phyloP scores from a whole-genome alignment of 1,140 invertebrate genomes.

The Drosophila ercepeae region DNA sequence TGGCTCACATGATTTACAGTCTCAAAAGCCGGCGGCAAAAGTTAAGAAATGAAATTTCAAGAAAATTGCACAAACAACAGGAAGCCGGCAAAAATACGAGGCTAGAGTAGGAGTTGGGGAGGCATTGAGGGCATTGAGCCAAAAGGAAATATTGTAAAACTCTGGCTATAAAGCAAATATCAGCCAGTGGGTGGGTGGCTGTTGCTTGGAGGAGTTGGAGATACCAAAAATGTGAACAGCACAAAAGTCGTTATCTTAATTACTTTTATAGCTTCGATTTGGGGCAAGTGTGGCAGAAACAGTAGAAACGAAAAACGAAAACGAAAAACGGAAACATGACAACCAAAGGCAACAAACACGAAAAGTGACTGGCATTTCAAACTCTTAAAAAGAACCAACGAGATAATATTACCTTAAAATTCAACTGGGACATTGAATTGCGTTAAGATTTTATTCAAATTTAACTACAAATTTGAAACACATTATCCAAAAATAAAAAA shows the following conservation, averaged over 20 bases:
- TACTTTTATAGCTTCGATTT: slow-evolving; percentile 81
- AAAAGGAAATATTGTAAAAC: slow-evolving; percentile 76
- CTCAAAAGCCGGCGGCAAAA: slow-evolving; percentile 69
- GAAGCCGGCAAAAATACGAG: slow-evolving; percentile 43
- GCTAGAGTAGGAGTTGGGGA: background rate
- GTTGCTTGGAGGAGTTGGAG: background rate
- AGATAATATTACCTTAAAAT: background rate
- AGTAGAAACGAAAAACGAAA: slow-evolving; percentile 3
- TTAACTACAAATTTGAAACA: no score
- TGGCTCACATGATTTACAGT: slow-evolving; percentile 71
- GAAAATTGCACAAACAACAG: slow-evolving; percentile 78
- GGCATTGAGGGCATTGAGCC: slow-evolving; percentile 39
- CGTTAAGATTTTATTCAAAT: no score
- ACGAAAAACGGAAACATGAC: slow-evolving; percentile 15
- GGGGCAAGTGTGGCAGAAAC: slow-evolving; percentile 27
- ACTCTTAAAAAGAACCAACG: background rate
- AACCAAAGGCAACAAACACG: slow-evolving; percentile 24
- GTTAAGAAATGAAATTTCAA: slow-evolving; percentile 82
- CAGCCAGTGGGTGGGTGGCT: slow-evolving; percentile 22
- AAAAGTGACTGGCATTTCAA: background rate
- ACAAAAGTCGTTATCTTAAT: slow-evolving; percentile 81
- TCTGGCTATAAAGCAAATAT: slow-evolving; percentile 77
- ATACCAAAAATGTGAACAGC: slow-evolving; percentile 46
- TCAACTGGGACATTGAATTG: no score
- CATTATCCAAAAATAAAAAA: no score